Percentiles rank a stretch among this genome's conserved stretches.
These are phyloP conservation scores for Pyrgus malvae DNA, from an alignment of 2,888 invertebrate genomes.

Conservation along the genomic window DNA sequence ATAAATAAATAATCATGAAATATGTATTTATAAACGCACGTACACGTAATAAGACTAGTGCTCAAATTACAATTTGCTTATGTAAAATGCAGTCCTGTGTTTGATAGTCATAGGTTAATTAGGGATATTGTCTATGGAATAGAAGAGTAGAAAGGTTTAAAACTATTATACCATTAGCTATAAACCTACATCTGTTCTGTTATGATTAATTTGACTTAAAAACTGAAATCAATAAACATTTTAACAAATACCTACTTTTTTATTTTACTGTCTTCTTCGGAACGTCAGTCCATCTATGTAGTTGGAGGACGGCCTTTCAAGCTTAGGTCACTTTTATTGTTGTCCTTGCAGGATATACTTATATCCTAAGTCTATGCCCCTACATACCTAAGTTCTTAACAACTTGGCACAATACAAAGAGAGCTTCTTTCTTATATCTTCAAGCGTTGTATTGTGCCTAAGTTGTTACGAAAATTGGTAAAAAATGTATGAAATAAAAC, in stretches of 20 bases:
- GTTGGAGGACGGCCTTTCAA: no score
- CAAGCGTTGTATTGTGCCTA: no score
- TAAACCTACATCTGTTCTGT: neutral
- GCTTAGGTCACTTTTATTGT: no score
- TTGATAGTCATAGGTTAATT: constrained; percentile 24
- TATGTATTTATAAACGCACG: neutral
- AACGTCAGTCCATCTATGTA: no score
- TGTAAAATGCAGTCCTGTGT: constrained; percentile 15
- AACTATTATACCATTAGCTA: neutral
- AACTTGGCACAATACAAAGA: no score
- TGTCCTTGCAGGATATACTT: no score
- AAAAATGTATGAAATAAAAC: no score
- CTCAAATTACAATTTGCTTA: constrained; percentile 12
- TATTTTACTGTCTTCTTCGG: no score
- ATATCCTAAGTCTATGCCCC: neutral
- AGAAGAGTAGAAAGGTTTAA: neutral
- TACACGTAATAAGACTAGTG: constrained; percentile 4
- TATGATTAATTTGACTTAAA: constrained; percentile 5
- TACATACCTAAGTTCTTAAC: neutral
- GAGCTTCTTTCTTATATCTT: no score
- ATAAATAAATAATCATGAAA: no score
- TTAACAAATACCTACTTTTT: constrained; percentile 4
- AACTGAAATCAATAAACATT: constrained; percentile 16
- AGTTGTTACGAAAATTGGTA: no score
- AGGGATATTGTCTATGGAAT: constrained; percentile 1